Evolutionary conservation across 1,140 invertebrate genomes (phyloP), one percentile per base, ranked within the genome.

Genomic region (Pristionchus pacificus): DNA sequence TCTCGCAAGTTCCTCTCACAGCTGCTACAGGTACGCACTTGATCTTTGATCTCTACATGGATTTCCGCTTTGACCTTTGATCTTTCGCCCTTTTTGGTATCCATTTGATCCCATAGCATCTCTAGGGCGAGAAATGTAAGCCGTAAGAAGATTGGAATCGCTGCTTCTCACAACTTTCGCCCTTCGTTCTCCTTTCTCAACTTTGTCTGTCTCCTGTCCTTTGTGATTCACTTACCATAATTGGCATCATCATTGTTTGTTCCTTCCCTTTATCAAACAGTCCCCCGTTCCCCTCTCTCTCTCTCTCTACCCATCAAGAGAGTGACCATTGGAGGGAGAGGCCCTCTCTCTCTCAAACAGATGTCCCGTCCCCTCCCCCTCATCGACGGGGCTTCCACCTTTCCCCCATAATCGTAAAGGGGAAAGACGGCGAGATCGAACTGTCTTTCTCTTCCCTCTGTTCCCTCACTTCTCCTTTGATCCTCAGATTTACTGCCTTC

Each of bases 401-500:
- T 49, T 65, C 38, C 38, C 49, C 65, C 28, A 38, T 38, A 57
- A 32, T 65, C 63, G 38, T 65, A 19, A 49, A 66, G 65, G 49
- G 57, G 65, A 38, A 38, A 66, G 59, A 66, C 65, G 59, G 59
- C 65, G n/a, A n/a, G n/a, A n/a, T n/a, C n/a, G n/a, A n/a, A n/a
- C n/a, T n/a, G n/a, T n/a, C n/a, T n/a, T n/a, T n/a, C n/a, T n/a
- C 65, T 66, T 57, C 59, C 59, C 49, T 57, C 57, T 66, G 49
- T 38, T 2, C 27, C n/a, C 2, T 24, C 24, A 29, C 38, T 2
- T 1, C 13, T 38, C 65, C 49, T 66, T 66, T 38, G 57, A 58
- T 58, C 65, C 65, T 58, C 57, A 66, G 49, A 66, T 66, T 66
- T 66, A 58, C 59, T 57, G 49, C 65, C 49, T 57, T 66, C 65